Evolutionary conservation across 2,113 vertebrate species (phyloP).

Genomic region (Mungos mungo): DNA sequence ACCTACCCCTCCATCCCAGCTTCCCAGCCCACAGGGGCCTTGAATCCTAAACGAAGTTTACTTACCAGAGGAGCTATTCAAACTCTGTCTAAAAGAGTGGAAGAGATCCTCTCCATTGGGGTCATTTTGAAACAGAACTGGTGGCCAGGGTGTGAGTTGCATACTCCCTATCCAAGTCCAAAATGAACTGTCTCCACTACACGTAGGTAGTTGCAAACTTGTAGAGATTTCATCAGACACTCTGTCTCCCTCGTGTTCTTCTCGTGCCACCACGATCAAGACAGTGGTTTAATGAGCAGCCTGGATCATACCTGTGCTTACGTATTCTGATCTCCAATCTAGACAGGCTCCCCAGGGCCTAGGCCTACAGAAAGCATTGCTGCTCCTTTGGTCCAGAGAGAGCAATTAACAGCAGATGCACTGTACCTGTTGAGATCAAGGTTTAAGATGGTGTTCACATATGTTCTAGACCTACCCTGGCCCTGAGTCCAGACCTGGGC

Average conservation of each 20-base stretch:
- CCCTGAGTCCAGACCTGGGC: neutral
- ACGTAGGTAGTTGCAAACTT: neutral
- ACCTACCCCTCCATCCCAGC: neutral
- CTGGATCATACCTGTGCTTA: neutral
- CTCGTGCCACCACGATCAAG: neutral
- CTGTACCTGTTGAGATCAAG: neutral
- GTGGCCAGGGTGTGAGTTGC: neutral
- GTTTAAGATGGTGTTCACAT: neutral
- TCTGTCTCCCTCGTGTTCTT: neutral
- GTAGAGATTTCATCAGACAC: neutral
- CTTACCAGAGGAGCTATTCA: neutral
- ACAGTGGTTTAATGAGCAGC: neutral
- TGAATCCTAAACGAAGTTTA: neutral
- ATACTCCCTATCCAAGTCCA: neutral
- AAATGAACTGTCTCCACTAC: neutral
- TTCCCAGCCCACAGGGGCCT: neutral
- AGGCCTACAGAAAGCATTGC: neutral
- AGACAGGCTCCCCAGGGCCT: neutral
- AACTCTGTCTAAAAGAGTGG: neutral
- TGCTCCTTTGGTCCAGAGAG: neutral
- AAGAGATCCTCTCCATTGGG: neutral
- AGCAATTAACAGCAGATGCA: neutral
- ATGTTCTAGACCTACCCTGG: neutral
- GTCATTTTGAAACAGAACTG: neutral
- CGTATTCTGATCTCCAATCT: neutral